These are phyloP conservation scores for Tachysurus vachellii DNA, from an alignment of 2,113 vertebrate species.

Conservation along the genomic window DNA sequence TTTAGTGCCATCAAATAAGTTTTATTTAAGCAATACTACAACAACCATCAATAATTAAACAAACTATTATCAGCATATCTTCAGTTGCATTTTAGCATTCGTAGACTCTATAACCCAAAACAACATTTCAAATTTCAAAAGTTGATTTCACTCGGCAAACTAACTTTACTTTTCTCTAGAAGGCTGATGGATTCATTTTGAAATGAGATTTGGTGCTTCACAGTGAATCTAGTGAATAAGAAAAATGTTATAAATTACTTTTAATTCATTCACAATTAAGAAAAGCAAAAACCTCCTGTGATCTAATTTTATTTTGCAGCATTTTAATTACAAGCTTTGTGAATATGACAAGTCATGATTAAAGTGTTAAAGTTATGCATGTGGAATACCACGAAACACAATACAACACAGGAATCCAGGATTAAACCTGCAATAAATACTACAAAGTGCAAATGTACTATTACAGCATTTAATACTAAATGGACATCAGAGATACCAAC, in stretches of 20 bases:
- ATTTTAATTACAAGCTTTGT: not conserved
- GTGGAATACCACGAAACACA: not conserved
- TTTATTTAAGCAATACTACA: not conserved
- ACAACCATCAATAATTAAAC: not conserved
- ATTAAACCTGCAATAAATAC: not conserved
- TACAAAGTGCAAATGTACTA: not conserved
- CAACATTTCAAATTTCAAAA: not conserved
- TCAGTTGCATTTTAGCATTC: not conserved
- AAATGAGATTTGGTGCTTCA: constrained; percentile 1
- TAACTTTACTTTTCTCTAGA: not conserved
- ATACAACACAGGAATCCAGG: not conserved
- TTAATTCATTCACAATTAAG: not conserved
- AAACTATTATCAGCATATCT: not conserved
- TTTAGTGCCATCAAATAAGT: not conserved
- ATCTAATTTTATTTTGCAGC: not conserved
- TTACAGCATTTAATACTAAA: constrained; percentile 14
- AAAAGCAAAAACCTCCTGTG: not conserved
- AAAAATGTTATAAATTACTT: not conserved
- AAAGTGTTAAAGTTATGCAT: not conserved
- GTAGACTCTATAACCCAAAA: not conserved
- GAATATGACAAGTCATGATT: not conserved
- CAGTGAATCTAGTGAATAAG: not conserved
- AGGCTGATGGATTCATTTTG: not conserved
- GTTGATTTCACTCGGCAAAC: not conserved
- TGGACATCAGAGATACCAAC: constrained; percentile 1